These are phyloP conservation scores for Lasioglossum malachurum DNA, from an alignment of 2,888 invertebrate genomes.

Conservation along the genomic window DNA sequence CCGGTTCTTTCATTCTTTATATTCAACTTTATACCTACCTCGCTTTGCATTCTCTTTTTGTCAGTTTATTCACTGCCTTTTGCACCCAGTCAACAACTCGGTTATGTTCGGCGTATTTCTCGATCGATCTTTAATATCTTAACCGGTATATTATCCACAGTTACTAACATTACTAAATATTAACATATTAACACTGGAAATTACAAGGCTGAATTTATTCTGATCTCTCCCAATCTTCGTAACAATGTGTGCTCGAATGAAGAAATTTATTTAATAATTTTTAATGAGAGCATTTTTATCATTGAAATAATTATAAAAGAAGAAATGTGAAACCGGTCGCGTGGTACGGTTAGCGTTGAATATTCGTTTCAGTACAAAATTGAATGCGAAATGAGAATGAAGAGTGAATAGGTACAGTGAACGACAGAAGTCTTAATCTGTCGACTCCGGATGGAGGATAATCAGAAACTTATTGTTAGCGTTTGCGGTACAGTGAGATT, in stretches of 20 bases:
- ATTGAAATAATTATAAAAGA: too few species aligned
- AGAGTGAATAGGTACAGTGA: too few species aligned
- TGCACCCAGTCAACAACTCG: not conserved
- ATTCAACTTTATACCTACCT: not conserved
- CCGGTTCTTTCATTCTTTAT: not conserved
- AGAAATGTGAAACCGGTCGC: too few species aligned
- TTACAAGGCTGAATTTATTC: not conserved
- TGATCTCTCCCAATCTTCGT: not conserved
- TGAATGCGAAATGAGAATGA: too few species aligned
- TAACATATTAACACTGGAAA: too few species aligned
- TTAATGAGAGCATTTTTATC: not conserved
- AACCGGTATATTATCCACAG: not conserved
- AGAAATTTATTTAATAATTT: not conserved
- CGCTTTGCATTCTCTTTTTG: not conserved
- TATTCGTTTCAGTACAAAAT: too few species aligned
- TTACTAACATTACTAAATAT: not conserved
- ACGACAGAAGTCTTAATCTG: too few species aligned
- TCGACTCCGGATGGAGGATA: not conserved
- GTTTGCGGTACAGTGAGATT: not conserved
- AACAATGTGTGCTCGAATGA: not conserved
- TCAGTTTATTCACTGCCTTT: not conserved
- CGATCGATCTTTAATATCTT: not conserved
- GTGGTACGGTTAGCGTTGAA: too few species aligned
- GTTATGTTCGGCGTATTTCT: not conserved
- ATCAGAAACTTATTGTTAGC: not conserved